Evolutionary conservation across 2,888 invertebrate species (phyloP).

Genomic region (Chrysolina americana): DNA sequence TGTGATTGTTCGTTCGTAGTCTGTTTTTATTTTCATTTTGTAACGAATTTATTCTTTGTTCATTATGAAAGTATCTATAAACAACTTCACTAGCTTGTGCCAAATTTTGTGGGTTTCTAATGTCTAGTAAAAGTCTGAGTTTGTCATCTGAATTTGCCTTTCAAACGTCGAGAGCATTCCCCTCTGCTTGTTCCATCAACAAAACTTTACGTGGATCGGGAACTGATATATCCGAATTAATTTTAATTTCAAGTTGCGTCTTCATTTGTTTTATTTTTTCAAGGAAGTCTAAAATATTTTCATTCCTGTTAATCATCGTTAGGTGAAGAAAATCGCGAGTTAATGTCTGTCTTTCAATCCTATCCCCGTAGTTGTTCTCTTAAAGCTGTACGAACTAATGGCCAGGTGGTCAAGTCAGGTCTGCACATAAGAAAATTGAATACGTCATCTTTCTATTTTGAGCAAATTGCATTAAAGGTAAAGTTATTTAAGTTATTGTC

Average conservation of each 20-base stretch:
- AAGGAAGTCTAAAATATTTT: neutral
- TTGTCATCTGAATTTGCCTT: neutral
- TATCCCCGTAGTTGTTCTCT: neutral
- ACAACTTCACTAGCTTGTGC: constrained; percentile 5
- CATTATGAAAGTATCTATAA: constrained; percentile 16
- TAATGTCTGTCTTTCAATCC: neutral
- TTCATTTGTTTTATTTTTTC: neutral
- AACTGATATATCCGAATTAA: neutral
- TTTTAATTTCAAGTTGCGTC: neutral
- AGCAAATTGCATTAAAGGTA: neutral
- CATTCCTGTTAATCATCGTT: neutral
- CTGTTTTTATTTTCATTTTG: neutral
- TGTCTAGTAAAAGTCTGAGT: neutral
- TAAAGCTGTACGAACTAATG: neutral
- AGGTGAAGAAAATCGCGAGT: neutral
- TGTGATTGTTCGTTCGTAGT: neutral
- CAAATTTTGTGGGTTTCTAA: neutral
- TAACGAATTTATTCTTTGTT: constrained; percentile 22
- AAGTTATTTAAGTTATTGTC: neutral
- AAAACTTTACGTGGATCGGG: neutral
- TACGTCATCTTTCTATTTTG: neutral
- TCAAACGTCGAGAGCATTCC: neutral
- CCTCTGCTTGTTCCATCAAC: neutral
- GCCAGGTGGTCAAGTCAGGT: neutral
- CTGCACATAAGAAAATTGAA: neutral